Base-by-base conservation (phyloP, 2,113 vertebrate species). In the Camelus bactrianus region DNA sequence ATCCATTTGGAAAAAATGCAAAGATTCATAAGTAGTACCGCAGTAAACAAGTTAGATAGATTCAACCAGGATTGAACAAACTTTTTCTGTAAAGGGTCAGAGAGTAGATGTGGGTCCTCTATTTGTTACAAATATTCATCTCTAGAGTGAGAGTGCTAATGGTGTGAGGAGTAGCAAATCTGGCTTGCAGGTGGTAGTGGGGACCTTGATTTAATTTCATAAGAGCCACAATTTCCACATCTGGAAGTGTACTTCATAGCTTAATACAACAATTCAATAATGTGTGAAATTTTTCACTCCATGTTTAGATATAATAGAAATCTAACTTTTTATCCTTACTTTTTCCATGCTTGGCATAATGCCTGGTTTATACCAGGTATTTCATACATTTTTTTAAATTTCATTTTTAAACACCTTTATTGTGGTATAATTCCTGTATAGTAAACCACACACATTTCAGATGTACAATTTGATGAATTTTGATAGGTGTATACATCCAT, bases 81-180 rank as follows among this genome's bases (percentile, higher is more conserved):
- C 15, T 56, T 76, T 90, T 76, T 85, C 16, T 90, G 14, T 5
- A 79, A 50, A 50, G 3, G 13, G 10, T 8, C 9, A 95, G 8
- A 89, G 15, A 28, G 24, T 46, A 70, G 60, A 35, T 54, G 10
- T 48, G 16, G 38, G 26, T 9, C 0, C 35, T 58, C 1, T n/a
- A 20, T 73, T 46, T 96, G 32, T 72, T 20, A 54, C n/a, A 81
- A 35, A 24, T 62, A 48, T 4, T 85, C 42, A 60, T 16, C 10
- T 86, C 15, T 70, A 26, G 12, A 26, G 16, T 50, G 75, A 46
- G 3, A 72, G 3, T 3, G 12, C 19, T 19, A 70, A 20, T 19
- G 5, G 14, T 8, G 0, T 62, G 1, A 26, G 3, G 8, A 4
- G 13, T 6, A 13, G n/a, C 5, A 22, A 4, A 69, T 28, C 48